Base-by-base conservation (phyloP, 2,797 vertebrate species). In the Tokudaia muenninki region DNA sequence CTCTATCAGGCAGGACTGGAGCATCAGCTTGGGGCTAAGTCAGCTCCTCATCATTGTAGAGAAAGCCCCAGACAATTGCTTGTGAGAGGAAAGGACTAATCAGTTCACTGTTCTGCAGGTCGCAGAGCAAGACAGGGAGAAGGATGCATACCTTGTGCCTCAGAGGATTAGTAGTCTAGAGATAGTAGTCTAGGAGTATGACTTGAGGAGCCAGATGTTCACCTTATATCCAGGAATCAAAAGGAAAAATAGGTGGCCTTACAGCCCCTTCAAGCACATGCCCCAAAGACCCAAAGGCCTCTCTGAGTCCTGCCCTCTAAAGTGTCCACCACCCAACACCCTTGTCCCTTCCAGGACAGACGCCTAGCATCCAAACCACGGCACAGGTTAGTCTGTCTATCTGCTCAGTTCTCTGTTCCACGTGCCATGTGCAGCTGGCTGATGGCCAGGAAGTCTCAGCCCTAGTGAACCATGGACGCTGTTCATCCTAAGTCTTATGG, bases 401-500 rank as follows among this genome's bases (percentile, higher is more conserved):
- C 44, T 86, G n/a, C 44, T 17, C 21, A 80, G 9, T 24, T 34
- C 9, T 19, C 57, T 10, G 2, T 24, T 63, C 50, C 1, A 0
- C 4, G 1, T 37, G 34, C 21, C 5, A 7, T 3, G 3, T 0
- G 57, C 59, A 50, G 1, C 22, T 41, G n/a, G 21, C 74, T 57
- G 21, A 1, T 4, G 31, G 47, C 70, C 50, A 4, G 21, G 29
- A 34, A 6, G 5, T 57, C 29, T 9, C 29, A 34, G 17, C 19
- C 16, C 0, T 2, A 44, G 63, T n/a, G 63, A 57, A 57, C 41
- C 57, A 12, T 29, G 4, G 37, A 37, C 0, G 1, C 3, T 37
- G 11, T 21, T 24, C 50, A 50, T 22, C 37, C 44, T 21, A 2
- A 16, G 3, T 67, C 50, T 47, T 34, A 26, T 10, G 1, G 29